Evolutionary conservation across 2,113 vertebrate species (phyloP), one percentile per base, ranked within the genome.

Genomic region (Hippolais icterina): DNA sequence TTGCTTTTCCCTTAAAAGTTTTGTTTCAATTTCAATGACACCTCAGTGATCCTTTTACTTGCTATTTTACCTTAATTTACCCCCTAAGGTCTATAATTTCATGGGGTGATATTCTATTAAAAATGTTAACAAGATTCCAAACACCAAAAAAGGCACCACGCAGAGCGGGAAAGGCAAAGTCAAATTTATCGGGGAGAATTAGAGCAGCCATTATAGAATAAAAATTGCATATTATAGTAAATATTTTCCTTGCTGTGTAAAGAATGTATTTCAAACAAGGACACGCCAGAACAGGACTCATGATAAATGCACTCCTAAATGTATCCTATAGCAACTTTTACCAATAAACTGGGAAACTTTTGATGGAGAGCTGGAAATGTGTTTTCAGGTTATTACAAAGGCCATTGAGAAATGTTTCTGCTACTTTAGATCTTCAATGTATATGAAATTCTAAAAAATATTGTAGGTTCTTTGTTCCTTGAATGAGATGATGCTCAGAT

Each of bases 31-130:
- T 80, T 31, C 86, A 83, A 0, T 20, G 61, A 49, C 41, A 72
- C 22, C 31, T 76, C 63, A 41, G 46, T 22, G 50, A 83, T 80
- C 87, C 42, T 63, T 90, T 83, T n/a, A 39, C 37, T 70, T 78
- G 10, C 46, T 68, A 35, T 89, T 93, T 89, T 75, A 37, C 65
- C 65, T 83, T 69, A 83, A 90, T 94, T 86, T 92, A 69, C 92
- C 57, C 63, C 70, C 54, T 61, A 5, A 56, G 59, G 54, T 81
- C 35, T 87, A 2, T 56, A 59, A 83, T 74, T 89, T 93, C 42
- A 53, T 83, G 50, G 35, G 44, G 57, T 83, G 54, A 46, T 49
- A 37, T 21, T 79, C 24, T 41, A 47, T 77, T 63, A 79, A 75
- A 69, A 90, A 85, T 41, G n/a, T 86, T 83, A 80, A 61, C 78